Conservation (phyloP, 2,888 invertebrate species). For the Marasmarcha lunaedactyla region DNA sequence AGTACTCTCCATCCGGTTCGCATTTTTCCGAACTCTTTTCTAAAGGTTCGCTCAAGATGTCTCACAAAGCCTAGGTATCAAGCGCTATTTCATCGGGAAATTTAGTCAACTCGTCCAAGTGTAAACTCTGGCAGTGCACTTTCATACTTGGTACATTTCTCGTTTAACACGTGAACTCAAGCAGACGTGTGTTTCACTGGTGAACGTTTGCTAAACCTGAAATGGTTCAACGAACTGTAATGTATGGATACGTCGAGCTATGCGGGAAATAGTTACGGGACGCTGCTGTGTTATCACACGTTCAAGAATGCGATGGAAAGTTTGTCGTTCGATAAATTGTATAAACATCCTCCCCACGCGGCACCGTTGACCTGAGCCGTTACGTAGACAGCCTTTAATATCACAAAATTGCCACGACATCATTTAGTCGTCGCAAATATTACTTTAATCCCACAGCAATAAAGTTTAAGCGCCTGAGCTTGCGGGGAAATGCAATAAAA, state of each 20-base stretch:
- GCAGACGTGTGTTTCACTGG: neutral
- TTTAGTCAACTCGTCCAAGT: slow-evolving; percentile 40
- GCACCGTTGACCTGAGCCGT: slow-evolving; percentile 58
- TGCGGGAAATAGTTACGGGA: slow-evolving; percentile 40
- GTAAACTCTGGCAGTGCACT: slow-evolving; percentile 28
- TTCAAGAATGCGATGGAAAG: slow-evolving; percentile 54
- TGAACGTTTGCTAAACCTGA: neutral
- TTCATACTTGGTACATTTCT: slow-evolving; percentile 6
- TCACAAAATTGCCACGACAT: slow-evolving; percentile 62
- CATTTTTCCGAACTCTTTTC: slow-evolving; percentile 41
- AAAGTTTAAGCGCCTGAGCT: slow-evolving; percentile 69
- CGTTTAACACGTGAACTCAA: neutral
- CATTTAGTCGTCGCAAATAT: slow-evolving; percentile 68
- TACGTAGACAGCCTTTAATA: slow-evolving; percentile 62
- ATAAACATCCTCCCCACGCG: slow-evolving; percentile 45
- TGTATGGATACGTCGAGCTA: neutral
- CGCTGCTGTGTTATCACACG: slow-evolving; percentile 55
- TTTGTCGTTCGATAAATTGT: slow-evolving; percentile 41
- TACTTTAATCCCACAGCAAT: slow-evolving; percentile 68
- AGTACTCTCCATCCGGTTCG: slow-evolving; percentile 35
- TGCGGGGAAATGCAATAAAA: slow-evolving; percentile 66
- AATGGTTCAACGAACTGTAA: too few species aligned
- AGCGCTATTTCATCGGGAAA: slow-evolving; percentile 28
- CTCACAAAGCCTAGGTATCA: slow-evolving; percentile 30
- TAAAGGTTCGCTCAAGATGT: slow-evolving; percentile 29